These are phyloP conservation scores for Percopsis transmontana DNA, from an alignment of 2,113 vertebrate genomes.

Conservation along the genomic window DNA sequence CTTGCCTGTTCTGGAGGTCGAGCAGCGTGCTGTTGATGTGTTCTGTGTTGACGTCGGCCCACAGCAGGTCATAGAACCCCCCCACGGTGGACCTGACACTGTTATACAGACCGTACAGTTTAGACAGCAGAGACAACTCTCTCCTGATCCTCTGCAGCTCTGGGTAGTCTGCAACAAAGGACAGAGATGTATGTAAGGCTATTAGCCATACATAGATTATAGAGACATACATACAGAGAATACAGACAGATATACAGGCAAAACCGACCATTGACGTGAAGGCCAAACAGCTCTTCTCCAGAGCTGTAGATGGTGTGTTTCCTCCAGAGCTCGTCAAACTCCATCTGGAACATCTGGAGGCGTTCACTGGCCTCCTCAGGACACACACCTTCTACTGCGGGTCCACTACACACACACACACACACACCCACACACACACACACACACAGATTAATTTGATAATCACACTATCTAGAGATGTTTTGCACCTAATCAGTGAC, in stretches of 20 bases:
- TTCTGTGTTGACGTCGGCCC: slow-evolving; percentile 82
- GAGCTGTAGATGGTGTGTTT: slow-evolving; percentile 76
- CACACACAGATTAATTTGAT: not conserved
- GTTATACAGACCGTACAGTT: slow-evolving; percentile 81
- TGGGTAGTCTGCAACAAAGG: not conserved
- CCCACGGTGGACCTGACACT: slow-evolving; percentile 71
- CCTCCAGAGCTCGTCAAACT: slow-evolving; percentile 84
- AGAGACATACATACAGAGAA: too few species aligned
- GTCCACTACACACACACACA: slow-evolving; percentile 69
- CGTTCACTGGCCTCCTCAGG: slow-evolving; percentile 81
- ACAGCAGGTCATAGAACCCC: slow-evolving; percentile 79
- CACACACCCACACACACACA: not conserved
- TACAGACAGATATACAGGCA: not conserved
- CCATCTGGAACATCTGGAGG: slow-evolving; percentile 81
- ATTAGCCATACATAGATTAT: too few species aligned
- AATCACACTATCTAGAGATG: not conserved
- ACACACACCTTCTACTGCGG: slow-evolving; percentile 69
- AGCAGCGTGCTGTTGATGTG: slow-evolving; percentile 81
- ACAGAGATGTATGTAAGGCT: not conserved
- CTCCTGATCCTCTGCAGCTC: slow-evolving; percentile 29
- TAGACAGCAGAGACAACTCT: slow-evolving; percentile 82
- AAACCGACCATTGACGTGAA: slow-evolving; percentile 75
- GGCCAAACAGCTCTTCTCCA: slow-evolving; percentile 85
- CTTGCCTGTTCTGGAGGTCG: slow-evolving; percentile 84
- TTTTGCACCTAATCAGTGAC: too few species aligned